phyloP scores from a whole-genome alignment of 2,888 invertebrate species.

The Achlya flavicornis region DNA sequence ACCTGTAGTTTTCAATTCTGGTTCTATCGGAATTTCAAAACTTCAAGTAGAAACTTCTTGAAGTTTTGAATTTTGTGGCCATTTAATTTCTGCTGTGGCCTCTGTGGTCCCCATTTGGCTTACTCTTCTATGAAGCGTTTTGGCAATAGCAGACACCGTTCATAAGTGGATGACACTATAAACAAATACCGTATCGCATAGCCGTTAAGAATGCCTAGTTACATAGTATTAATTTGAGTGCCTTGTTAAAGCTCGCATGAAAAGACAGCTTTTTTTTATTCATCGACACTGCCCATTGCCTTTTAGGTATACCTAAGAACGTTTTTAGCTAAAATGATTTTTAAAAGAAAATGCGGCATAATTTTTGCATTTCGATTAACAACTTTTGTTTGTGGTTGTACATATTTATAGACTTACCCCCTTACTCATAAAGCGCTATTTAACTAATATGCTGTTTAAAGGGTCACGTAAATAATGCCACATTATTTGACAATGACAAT shows the following conservation, averaged over 20 bases:
- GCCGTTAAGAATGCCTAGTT: slow-evolving; percentile 18
- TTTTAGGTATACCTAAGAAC: slow-evolving; percentile 19
- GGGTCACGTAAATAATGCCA: too few species aligned
- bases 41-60: too few species aligned
- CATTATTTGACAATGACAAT: too few species aligned
- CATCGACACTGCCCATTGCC: slow-evolving; percentile 31
- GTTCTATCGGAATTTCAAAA: too few species aligned
- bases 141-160: not conserved
- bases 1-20: too few species aligned
- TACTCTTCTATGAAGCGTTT: not conserved
- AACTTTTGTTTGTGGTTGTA: slow-evolving; percentile 9
- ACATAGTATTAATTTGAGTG: slow-evolving; percentile 37
- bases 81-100: not conserved
- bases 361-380: not conserved
- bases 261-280: slow-evolving; percentile 16
- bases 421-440: too few species aligned
- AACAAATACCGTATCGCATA: not conserved
- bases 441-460: too few species aligned
- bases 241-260: slow-evolving; percentile 31
- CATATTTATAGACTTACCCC: not conserved
- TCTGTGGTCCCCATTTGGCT: not conserved
- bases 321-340: too few species aligned
- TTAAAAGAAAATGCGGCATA: not conserved
- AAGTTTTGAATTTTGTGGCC: too few species aligned
- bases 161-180: not conserved